Conservation (phyloP, 2,113 vertebrate species). For the Heliornis fulica region DNA sequence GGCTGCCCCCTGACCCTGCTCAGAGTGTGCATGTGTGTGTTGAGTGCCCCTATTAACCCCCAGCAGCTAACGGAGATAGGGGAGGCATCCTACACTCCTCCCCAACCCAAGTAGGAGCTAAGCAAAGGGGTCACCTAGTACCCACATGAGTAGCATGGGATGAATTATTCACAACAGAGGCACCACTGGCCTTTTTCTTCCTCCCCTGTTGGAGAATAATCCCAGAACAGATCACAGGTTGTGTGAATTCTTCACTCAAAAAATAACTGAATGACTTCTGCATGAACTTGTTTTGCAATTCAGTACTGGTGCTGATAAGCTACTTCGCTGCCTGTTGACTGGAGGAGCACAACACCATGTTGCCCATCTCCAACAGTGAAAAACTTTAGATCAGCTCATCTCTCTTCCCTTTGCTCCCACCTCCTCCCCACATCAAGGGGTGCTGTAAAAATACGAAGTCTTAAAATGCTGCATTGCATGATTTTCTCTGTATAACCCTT, state of each 20-base stretch:
- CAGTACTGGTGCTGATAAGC: background rate
- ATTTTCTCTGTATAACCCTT: background rate
- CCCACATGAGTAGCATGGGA: background rate
- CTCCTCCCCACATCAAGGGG: background rate
- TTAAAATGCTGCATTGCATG: background rate
- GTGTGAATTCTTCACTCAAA: background rate
- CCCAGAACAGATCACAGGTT: background rate
- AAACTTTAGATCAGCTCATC: background rate
- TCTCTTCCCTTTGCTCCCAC: background rate
- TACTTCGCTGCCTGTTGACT: background rate
- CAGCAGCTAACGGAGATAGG: background rate
- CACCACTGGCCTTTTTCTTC: background rate
- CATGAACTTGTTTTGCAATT: conserved; percentile 48
- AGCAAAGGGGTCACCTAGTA: background rate
- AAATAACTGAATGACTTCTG: conserved; percentile 6
- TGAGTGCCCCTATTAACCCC: conserved; percentile 52
- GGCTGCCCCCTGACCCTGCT: conserved; percentile 40
- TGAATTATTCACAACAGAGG: conserved; percentile 47
- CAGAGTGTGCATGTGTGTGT: background rate
- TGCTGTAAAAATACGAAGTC: background rate
- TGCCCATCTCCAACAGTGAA: background rate
- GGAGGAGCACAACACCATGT: background rate
- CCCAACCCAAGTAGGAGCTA: background rate
- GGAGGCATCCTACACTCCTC: background rate
- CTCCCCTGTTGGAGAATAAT: background rate